Base-by-base conservation (phyloP, 2,113 vertebrate species). In the Stigmatopora nigra region DNA sequence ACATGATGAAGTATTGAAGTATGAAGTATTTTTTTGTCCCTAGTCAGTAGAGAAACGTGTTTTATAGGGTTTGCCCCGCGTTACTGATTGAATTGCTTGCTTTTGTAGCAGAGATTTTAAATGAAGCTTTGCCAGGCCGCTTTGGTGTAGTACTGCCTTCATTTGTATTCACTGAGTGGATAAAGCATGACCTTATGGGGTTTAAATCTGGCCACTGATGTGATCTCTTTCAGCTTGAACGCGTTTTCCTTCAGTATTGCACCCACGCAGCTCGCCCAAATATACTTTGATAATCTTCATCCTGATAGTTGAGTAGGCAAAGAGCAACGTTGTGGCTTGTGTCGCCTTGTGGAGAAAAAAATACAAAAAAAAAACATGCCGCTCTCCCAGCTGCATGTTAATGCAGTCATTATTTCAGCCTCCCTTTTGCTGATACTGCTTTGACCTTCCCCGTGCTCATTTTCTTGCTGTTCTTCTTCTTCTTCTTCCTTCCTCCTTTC, bases 381-480 rank as follows among this genome's bases (percentile, higher is more conserved):
- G 72, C 68, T 79, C 76, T 76, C 14, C 72, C 55, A n/a, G 78
- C 81, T 78, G 82, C 84, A 84, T 88, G 83, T 78, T 84, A 83
- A 85, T 86, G 80, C 65, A 73, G 70, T 86, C 77, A 71, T 85
- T 87, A 79, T 73, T 80, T 79, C 80, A 77, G 67, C 77, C 48
- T 72, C 68, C 68, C 69, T 82, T 72, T 71, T 68, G 69, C 83
- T 81, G 82, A 76, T 68, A 66, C 80, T 52, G 61, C 72, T 73
- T 70, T 87, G 84, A 86, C 85, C 84, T 91, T 78, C 78, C 68
- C 63, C 46, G 1, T 1, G 53, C 61, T 70, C 70, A 56, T 8
- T 55, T 55, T 17, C 49, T 19, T 7, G 17, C 49, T 6, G 14
- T n/a, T 19, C 53, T 5, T 22, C n/a, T 14, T 45, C n/a, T 15